Evolutionary conservation across 2,797 vertebrate genomes (phyloP).

Genomic region (Falco rusticolus): DNA sequence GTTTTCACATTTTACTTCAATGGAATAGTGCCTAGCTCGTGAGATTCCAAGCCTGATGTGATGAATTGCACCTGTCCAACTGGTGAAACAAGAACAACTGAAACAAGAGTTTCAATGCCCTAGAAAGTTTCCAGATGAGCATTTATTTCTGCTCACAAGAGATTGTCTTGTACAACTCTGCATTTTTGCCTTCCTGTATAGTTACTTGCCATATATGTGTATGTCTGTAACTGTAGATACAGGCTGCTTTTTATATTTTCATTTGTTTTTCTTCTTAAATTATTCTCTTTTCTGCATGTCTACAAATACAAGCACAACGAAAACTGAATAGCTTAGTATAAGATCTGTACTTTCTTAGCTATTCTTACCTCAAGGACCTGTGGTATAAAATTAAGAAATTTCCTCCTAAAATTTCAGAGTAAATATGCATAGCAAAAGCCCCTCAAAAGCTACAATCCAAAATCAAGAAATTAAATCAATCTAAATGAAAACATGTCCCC

Average conservation of each 20-base stretch:
- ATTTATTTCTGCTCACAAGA: not conserved
- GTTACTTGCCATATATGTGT: not conserved
- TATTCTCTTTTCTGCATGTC: not conserved
- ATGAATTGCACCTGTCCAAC: slow-evolving; percentile 1
- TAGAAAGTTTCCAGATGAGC: not conserved
- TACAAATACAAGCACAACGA: not conserved
- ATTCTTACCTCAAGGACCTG: not conserved
- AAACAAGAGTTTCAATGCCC: not conserved
- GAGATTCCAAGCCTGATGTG: not conserved
- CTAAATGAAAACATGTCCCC: not conserved
- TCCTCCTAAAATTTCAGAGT: not conserved
- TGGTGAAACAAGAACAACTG: not conserved
- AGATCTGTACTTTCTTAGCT: not conserved
- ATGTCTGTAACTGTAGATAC: not conserved
- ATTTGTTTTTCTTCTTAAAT: not conserved
- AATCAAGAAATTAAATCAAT: not conserved
- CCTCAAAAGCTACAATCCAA: not conserved
- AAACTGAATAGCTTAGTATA: not conserved
- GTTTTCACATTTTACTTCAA: not conserved
- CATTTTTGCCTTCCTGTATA: not conserved
- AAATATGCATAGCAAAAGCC: not conserved
- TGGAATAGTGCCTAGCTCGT: not conserved
- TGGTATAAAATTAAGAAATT: not conserved
- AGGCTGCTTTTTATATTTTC: not conserved
- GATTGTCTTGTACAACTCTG: not conserved